phyloP scores from a whole-genome alignment of 2,888 invertebrate genomes.

The Uropetala carovei region DNA sequence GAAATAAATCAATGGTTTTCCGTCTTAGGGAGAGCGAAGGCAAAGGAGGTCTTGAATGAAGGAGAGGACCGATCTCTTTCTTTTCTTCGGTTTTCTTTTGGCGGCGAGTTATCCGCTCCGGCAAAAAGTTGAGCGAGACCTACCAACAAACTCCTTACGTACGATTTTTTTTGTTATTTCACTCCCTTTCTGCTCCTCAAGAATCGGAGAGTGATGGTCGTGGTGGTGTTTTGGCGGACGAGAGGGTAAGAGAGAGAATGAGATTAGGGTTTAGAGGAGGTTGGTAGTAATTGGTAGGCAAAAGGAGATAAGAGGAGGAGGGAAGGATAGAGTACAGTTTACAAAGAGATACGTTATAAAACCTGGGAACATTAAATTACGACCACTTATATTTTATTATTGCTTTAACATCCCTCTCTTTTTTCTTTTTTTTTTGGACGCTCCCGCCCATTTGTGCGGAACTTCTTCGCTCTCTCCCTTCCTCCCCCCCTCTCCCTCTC shows the following conservation, averaged over 20 bases:
- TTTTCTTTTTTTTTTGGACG: too few species aligned
- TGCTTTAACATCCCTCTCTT: not conserved
- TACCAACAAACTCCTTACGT: too few species aligned
- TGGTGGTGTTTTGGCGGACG: not conserved
- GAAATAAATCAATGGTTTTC: not conserved
- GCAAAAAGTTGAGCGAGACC: too few species aligned
- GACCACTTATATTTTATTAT: slow-evolving; percentile 31
- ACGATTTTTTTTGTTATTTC: too few species aligned
- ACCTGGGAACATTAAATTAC: slow-evolving; percentile 26
- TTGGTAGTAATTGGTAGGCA: not conserved
- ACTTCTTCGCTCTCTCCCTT: not conserved
- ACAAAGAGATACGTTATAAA: not conserved
- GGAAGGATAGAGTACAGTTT: not conserved
- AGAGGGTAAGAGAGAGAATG: not conserved
- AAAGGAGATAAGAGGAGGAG: not conserved
- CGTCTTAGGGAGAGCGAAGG: not conserved
- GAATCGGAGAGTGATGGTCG: not conserved
- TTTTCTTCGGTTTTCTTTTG: too few species aligned
- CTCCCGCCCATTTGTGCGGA: too few species aligned
- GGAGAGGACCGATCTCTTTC: too few species aligned
- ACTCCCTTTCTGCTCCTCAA: too few species aligned
- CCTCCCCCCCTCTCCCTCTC: too few species aligned
- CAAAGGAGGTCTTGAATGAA: too few species aligned
- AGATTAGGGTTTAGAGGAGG: not conserved
- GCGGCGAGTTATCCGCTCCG: too few species aligned